Evolutionary conservation across 2,797 vertebrate species (phyloP), one percentile per base, ranked within the genome.

Genomic region (Craterocephalus amniculus): DNA sequence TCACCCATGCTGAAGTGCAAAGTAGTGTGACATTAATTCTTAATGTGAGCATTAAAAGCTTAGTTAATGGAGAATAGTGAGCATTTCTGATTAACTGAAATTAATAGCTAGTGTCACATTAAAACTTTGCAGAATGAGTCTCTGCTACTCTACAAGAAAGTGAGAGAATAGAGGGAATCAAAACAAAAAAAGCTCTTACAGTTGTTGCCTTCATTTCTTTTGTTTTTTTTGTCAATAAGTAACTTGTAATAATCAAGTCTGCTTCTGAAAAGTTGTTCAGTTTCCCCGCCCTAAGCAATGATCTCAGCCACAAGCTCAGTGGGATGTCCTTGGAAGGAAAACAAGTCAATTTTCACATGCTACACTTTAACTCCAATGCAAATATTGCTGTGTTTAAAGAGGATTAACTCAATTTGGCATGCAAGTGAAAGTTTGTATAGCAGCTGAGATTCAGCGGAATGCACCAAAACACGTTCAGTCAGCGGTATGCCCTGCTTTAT

Each of bases 51-150:
- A 89, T 91, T 90, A 90, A 89, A 91, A 79, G 83, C 74, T 85
- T 83, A 88, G 83, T 82, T 91, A 89, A 91, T 90, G 78, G 83
- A 79, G 78, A 89, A 87, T 70, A 76, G 69, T 86, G 76, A 86
- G 68, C 72, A 76, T 91, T 86, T 88, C 81, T 88, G 87, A 92
- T 90, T 88, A 90, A 89, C 74, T 83, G 58, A 84, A 83, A 91
- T 90, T 79, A 92, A 90, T 90, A 85, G 86, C 38, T 77, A 77
- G 61, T 80, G 77, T 81, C 80, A 87, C 57, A 88, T 89, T 85
- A 86, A 86, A 84, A 85, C 58, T 72, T 78, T 69, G 58, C 72
- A 67, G 66, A 81, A 74, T 73, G 51, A 22, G 35, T 58, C 54
- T 16, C 40, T 20, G 51, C n/a, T 57, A 45, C 56, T 69, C 40